Base-by-base conservation (phyloP, 2,888 invertebrate genomes). In the Liodrosophila aerea region DNA sequence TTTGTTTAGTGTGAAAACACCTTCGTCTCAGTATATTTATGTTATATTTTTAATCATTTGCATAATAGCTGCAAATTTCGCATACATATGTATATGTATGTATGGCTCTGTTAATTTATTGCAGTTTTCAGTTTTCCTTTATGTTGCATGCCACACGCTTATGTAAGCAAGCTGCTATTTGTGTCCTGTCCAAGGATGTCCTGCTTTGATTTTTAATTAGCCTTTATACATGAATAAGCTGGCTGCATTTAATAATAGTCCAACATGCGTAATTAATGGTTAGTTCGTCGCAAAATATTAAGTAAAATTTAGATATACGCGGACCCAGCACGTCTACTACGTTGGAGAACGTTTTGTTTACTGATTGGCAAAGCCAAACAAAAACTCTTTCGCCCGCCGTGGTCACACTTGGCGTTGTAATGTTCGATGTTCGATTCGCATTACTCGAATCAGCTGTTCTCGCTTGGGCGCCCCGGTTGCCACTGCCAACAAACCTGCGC, bases 331-430 rank as follows among this genome's bases (percentile, higher is more conserved):
- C 66, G 69, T 66, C 69, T 57, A 12, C 7, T 8, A 30, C 62
- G 56, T 46, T 56, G 39, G 66, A 52, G 61, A 47, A 40, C 72
- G 52, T 50, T 62, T 66, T 69, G 69, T 69, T 69, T 69, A 69
- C 72, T 69, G 72, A 49, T 54, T n/a, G n/a, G n/a, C n/a, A 51
- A 47, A 33, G 30, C 12, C 9, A 47, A 63, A 64, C 58, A 57
- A 68, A 33, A 30, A 11, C n/a, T n/a, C n/a, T n/a, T n/a, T n/a
- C n/a, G n/a, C n/a, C n/a, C n/a, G n/a, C n/a, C n/a, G n/a, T n/a
- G n/a, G n/a, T n/a, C n/a, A n/a, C n/a, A n/a, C n/a, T n/a, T n/a
- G n/a, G n/a, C n/a, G n/a, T n/a, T n/a, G n/a, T n/a, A n/a, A n/a
- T n/a, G n/a, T n/a, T n/a, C n/a, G n/a, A n/a, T n/a, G n/a, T n/a